Evolutionary conservation across 2,797 vertebrate genomes (phyloP).

Genomic region (Hypotaenidia philippensis): DNA sequence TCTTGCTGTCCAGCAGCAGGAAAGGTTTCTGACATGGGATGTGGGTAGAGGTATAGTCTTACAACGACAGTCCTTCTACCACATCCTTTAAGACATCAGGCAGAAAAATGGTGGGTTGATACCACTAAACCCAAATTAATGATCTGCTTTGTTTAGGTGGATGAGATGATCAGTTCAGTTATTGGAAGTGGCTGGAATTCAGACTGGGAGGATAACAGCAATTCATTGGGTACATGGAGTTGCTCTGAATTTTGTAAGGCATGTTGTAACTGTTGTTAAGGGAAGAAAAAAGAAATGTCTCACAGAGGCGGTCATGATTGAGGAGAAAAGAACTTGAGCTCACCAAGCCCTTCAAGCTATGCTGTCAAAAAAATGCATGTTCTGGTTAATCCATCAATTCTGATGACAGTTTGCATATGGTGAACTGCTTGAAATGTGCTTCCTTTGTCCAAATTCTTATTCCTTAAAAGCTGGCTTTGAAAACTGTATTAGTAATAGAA

Average conservation of each 20-base stretch:
- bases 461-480: conserved; percentile 30
- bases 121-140: neutral
- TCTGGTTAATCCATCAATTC: conserved; percentile 20
- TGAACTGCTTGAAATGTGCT: neutral
- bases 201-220: neutral
- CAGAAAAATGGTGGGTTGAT: conserved; percentile 3
- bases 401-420: neutral
- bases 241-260: neutral
- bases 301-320: neutral
- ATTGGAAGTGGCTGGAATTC: conserved; percentile 27
- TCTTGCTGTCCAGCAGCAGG: conserved; percentile 37
- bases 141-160: neutral
- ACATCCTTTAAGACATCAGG: neutral
- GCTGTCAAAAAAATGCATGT: conserved; percentile 45
- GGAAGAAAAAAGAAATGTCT: conserved; percentile 6
- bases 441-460: neutral
- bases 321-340: conserved; percentile 31
- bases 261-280: conserved; percentile 5
- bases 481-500: neutral
- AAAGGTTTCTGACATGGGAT: neutral
- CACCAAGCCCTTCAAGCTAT: conserved; percentile 27
- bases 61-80: neutral
- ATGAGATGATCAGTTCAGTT: conserved; percentile 31
- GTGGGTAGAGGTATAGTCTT: neutral
- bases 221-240: conserved; percentile 12